phyloP scores from a whole-genome alignment of 64 coral and sea anemone species.

The Porites australiensis region DNA sequence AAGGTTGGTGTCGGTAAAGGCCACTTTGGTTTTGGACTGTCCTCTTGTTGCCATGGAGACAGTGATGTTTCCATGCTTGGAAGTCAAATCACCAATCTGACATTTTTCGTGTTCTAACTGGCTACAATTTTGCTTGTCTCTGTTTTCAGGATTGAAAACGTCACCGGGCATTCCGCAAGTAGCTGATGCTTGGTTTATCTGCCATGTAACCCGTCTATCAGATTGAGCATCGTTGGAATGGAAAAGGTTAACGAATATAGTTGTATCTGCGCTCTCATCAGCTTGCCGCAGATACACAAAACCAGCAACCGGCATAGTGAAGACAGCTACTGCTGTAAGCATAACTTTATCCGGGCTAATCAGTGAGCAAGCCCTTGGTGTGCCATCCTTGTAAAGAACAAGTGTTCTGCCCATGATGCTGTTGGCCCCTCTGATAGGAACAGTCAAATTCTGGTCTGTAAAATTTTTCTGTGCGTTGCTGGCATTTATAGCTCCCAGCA shows the following conservation, averaged over 20 bases:
- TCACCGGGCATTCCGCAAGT: slow-evolving; percentile 25
- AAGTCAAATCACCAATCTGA: slow-evolving; percentile 63
- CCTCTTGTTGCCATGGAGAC: slow-evolving; percentile 53
- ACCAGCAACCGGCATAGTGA: slow-evolving; percentile 79
- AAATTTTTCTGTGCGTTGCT: slow-evolving; percentile 24
- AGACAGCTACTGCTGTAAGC: slow-evolving; percentile 43
- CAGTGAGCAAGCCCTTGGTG: slow-evolving; percentile 74
- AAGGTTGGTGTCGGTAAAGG: slow-evolving; percentile 79
- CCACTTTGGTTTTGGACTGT: slow-evolving; percentile 5
- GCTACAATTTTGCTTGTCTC: slow-evolving; percentile 31
- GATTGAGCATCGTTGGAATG: slow-evolving; percentile 42
- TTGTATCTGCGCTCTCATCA: slow-evolving; percentile 32
- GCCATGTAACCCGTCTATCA: slow-evolving; percentile 40
- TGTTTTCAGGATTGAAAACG: slow-evolving; percentile 59
- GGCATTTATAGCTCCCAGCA: slow-evolving; percentile 50
- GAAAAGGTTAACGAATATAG: slow-evolving; percentile 71
- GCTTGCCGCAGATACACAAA: slow-evolving; percentile 77
- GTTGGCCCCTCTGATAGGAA: slow-evolving; percentile 70
- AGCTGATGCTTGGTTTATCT: slow-evolving; percentile 32
- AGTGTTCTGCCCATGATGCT: slow-evolving; percentile 83
- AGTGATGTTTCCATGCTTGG: slow-evolving; percentile 53
- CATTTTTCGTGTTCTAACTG: slow-evolving; percentile 39
- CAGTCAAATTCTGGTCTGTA: slow-evolving; percentile 28
- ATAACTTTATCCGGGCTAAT: slow-evolving; percentile 32
- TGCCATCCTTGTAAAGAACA: slow-evolving; percentile 39